Percentiles rank a stretch among this genome's conserved stretches.
Evolutionary conservation across 2,888 invertebrate genomes (phyloP).

Genomic region (Pollenia amentaria): DNA sequence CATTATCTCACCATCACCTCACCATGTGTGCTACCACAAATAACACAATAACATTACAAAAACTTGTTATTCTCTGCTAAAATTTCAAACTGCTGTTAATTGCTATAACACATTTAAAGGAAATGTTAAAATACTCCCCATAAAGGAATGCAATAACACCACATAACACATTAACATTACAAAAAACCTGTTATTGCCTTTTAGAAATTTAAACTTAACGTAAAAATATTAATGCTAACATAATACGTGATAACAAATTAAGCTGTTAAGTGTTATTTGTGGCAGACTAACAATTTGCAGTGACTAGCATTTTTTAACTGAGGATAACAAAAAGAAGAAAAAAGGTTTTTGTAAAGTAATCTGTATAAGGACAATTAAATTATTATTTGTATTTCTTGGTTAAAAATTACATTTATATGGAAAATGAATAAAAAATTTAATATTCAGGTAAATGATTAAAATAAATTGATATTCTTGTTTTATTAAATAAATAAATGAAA

Average conservation of each 20-base stretch:
- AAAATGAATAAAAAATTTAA: not conserved
- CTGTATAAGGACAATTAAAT: too few species aligned
- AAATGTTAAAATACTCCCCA: too few species aligned
- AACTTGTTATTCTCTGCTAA: too few species aligned
- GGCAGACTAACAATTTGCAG: not conserved
- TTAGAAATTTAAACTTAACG: not conserved
- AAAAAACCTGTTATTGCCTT: not conserved
- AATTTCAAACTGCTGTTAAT: too few species aligned
- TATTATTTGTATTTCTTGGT: too few species aligned
- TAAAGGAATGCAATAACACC: too few species aligned
- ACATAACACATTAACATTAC: not conserved
- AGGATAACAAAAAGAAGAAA: not conserved
- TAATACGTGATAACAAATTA: not conserved
- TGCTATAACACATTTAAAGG: too few species aligned
- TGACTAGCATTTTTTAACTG: not conserved
- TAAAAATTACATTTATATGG: not conserved
- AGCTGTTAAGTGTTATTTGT: conserved; percentile 13
- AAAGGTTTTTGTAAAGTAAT: not conserved
- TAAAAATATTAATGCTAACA: not conserved
- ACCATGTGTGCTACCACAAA: too few species aligned
- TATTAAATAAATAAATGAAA: not conserved
- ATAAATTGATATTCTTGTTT: not conserved
- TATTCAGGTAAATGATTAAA: not conserved
- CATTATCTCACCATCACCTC: too few species aligned
- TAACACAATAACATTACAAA: too few species aligned